Percentiles rank a stretch among this genome's conserved stretches.
Conservation (phyloP, 2,888 invertebrate species). For the Tenthredo scrophulariae region DNA sequence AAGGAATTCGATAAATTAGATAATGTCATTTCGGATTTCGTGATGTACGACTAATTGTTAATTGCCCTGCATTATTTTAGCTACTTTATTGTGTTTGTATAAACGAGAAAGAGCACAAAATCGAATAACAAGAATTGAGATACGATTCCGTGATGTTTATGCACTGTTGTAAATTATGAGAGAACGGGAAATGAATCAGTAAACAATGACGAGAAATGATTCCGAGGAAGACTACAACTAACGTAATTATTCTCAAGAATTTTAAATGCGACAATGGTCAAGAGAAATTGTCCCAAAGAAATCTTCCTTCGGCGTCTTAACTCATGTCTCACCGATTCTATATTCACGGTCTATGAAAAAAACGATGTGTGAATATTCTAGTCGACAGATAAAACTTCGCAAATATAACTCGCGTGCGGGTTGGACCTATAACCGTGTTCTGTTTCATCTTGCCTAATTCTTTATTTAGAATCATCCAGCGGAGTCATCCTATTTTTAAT, state of each 20-base stretch:
- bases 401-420: conserved; percentile 26
- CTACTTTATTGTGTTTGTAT: not conserved
- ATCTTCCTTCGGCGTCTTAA: not conserved
- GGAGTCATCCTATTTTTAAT: conserved; percentile 37
- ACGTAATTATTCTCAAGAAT: not conserved
- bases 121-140: not conserved
- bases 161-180: not conserved
- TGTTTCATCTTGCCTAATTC: conserved; percentile 41
- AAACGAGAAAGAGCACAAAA: not conserved
- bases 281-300: not conserved
- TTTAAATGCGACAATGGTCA: not conserved
- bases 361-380: conserved; percentile 11
- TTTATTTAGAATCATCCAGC: conserved; percentile 36
- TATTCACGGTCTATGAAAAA: not conserved
- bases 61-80: not conserved
- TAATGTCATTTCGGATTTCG: not conserved
- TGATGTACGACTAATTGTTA: not conserved
- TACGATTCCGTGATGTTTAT: not conserved
- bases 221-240: not conserved
- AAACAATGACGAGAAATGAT: conserved; percentile 3
- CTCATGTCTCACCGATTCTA: not conserved
- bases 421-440: conserved; percentile 21
- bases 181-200: not conserved
- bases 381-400: conserved; percentile 9
- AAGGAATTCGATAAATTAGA: not conserved